Conservation (phyloP, 2,797 vertebrate genomes). For the Peromyscus nudipes region DNA sequence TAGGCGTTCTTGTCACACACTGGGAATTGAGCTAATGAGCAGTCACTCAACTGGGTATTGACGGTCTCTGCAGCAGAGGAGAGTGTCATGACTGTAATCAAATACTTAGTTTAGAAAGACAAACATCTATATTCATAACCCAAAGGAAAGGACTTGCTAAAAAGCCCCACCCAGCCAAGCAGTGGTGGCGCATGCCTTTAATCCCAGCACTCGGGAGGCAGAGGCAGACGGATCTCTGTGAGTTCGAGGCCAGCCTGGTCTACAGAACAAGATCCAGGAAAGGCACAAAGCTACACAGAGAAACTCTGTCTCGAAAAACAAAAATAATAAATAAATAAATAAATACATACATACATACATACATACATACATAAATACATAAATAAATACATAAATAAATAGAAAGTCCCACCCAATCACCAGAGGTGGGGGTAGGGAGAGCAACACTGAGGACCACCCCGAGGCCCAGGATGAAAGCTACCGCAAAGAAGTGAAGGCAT, state of each 20-base stretch:
- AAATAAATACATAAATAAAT: too few relatives aligned
- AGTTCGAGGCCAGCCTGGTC: too few relatives aligned
- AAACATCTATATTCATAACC: neutral
- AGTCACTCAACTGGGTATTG: neutral
- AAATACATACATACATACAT: too few relatives aligned
- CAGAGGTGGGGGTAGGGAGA: neutral
- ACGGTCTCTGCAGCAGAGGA: neutral
- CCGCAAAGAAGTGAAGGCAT: neutral
- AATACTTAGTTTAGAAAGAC: neutral
- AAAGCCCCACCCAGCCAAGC: neutral
- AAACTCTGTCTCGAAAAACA: too few relatives aligned
- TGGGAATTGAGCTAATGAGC: neutral
- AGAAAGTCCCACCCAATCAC: neutral
- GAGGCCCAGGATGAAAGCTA: neutral
- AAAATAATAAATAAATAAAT: too few relatives aligned
- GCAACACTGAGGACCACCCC: neutral
- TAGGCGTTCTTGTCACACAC: neutral
- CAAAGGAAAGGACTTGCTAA: neutral
- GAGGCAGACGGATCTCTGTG: too few relatives aligned
- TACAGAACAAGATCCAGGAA: too few relatives aligned
- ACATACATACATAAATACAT: too few relatives aligned
- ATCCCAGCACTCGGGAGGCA: too few relatives aligned
- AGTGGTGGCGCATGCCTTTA: too few relatives aligned
- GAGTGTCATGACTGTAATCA: neutral
- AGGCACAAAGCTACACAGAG: too few relatives aligned